Evolutionary conservation across 2,113 vertebrate genomes (phyloP).

Genomic region (Podarcis cretensis): DNA sequence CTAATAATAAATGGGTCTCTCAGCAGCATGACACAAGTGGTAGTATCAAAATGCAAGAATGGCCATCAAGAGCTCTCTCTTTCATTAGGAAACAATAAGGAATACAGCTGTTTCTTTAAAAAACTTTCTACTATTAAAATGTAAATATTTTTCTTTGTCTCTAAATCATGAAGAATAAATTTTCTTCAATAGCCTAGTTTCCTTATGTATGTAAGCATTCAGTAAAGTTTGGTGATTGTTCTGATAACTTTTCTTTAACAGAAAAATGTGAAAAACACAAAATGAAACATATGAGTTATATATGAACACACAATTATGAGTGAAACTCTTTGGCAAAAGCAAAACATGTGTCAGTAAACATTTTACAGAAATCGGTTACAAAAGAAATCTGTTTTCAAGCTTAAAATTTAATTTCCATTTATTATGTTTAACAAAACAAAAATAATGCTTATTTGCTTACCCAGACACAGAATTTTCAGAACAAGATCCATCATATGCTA

Average conservation of each 20-base stretch:
- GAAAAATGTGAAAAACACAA: conserved; percentile 81
- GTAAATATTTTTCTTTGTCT: conserved; percentile 57
- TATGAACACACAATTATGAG: conserved; percentile 80
- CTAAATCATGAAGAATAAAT: conserved; percentile 60
- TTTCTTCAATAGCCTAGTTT: conserved; percentile 65
- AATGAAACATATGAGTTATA: conserved; percentile 81
- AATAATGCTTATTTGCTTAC: conserved; percentile 83
- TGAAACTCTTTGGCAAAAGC: conserved; percentile 72
- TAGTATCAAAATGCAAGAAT: conserved; percentile 67
- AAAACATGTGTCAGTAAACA: conserved; percentile 72
- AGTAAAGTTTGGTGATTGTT: conserved; percentile 88
- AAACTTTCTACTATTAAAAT: conserved; percentile 65
- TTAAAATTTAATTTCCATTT: conserved; percentile 37
- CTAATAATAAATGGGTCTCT: conserved; percentile 63
- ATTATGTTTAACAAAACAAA: conserved; percentile 45
- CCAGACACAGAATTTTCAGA: conserved; percentile 86
- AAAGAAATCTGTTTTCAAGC: conserved; percentile 64
- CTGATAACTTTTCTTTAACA: conserved; percentile 89
- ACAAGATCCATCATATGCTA: conserved; percentile 79
- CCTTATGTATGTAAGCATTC: conserved; percentile 69
- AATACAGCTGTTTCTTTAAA: conserved; percentile 49
- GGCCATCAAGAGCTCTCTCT: conserved; percentile 71
- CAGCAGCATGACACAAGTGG: conserved; percentile 72
- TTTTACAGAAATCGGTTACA: conserved; percentile 50
- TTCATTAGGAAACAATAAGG: conserved; percentile 53